Base-by-base conservation (phyloP, 2,113 vertebrate genomes). In the Ceyx cyanopectus region DNA sequence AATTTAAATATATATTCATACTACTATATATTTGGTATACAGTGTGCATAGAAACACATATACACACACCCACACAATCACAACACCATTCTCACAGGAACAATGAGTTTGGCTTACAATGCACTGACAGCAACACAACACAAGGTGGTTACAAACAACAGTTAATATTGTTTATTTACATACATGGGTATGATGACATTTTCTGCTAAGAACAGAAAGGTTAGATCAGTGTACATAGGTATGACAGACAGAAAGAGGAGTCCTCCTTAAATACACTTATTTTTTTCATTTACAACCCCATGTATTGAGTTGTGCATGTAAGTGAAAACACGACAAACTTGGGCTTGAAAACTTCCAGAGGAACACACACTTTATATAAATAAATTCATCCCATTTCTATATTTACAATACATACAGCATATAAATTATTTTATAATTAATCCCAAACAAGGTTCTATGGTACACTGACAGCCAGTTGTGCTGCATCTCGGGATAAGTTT, bases 321-420 rank as follows among this genome's bases (percentile, higher is more conserved):
- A 90, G 27, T 41, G 27, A 91, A 45, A 16, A 56, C 17, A 92
- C 20, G 34, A 87, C 30, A 69, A 85, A 87, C n/a, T 17, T 67
- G 27, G 50, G 27, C 48, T 89, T 77, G 56, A 78, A 87, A 40
- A 94, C 53, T 48, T 50, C 37, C 79, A 91, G 51, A 87, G 50
- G 65, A 93, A 46, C 7, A 12, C 41, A 72, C 9, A 48, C n/a
- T 94, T 96, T 43, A 83, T 97, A 98, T 97, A 98, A 98, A 98
- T 98, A 98, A 96, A 94, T 93, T 96, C 94, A 95, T 62, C 66
- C 76, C 92, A 90, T 96, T 82, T 48, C 75, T 96, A 78, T 95
- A 98, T 97, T 97, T 97, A 98, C 95, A 98, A 74, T 90, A 97
- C 95, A 77, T 96, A 97, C 90, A 97, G 45, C 30, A 96, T 91